Conservation (phyloP, 35 echinoderm and acorn worm species). For the Amphiura filiformis region DNA sequence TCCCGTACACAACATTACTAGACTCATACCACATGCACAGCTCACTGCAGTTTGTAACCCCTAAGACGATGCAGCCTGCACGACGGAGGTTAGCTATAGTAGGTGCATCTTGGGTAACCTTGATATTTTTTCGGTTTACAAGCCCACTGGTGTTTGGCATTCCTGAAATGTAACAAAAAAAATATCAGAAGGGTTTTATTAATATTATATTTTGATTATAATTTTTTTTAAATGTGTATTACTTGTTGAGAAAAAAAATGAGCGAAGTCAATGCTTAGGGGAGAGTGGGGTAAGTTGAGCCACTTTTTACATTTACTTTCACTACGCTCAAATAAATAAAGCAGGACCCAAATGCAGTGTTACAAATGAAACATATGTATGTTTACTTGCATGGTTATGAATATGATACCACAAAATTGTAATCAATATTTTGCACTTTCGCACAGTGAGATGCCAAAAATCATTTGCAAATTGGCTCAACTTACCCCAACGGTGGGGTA, state of each 20-base stretch:
- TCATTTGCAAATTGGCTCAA: too few species aligned
- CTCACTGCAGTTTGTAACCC: slow-evolving; percentile 79
- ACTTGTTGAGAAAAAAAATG: too few species aligned
- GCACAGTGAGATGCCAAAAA: too few species aligned
- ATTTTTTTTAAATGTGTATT: background rate
- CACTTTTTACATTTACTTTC: too few species aligned
- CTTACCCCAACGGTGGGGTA: too few species aligned
- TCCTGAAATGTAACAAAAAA: slow-evolving; percentile 28
- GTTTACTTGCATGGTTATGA: too few species aligned
- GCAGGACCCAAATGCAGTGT: too few species aligned
- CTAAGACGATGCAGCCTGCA: slow-evolving; percentile 78
- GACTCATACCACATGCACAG: slow-evolving; percentile 99
- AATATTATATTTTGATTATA: background rate
- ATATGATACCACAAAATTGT: too few species aligned
- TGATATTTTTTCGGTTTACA: slow-evolving; percentile 55
- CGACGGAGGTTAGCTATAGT: slow-evolving; percentile 51
- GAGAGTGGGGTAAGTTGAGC: too few species aligned
- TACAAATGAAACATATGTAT: too few species aligned
- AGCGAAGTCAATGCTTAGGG: background rate
- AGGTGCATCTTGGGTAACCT: slow-evolving; percentile 54
- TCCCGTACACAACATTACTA: slow-evolving; percentile 75
- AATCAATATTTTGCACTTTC: too few species aligned
- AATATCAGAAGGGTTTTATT: background rate
- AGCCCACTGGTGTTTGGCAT: slow-evolving; percentile 90
- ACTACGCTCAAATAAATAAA: too few species aligned